These are phyloP conservation scores for Myiothlypis chrysogaster DNA, from an alignment of 2,797 vertebrate genomes.

Conservation along the genomic window DNA sequence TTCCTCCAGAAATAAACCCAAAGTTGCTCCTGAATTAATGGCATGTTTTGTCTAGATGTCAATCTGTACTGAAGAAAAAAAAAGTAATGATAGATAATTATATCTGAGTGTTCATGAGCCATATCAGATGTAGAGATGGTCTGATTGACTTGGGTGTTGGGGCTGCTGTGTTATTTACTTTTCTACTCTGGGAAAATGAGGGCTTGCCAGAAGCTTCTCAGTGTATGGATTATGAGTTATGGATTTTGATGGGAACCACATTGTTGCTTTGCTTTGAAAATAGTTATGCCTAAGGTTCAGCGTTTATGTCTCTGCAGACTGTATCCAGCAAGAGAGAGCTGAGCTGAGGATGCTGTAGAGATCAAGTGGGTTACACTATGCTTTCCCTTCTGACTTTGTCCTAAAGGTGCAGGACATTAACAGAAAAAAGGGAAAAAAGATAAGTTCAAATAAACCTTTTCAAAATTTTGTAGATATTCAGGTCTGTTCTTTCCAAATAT, in stretches of 20 bases:
- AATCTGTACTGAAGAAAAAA: background rate
- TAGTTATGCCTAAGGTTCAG: background rate
- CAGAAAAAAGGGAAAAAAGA: background rate
- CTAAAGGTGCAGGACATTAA: background rate
- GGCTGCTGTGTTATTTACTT: background rate
- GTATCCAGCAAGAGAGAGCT: background rate
- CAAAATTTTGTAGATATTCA: background rate
- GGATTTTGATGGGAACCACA: background rate
- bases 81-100: constrained; percentile 31
- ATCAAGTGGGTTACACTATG: background rate
- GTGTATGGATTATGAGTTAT: background rate
- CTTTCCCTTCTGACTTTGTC: background rate
- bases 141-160: background rate
- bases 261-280: background rate
- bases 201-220: background rate
- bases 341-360: background rate
- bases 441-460: background rate
- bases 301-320: background rate
- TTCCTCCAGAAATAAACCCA: constrained; percentile 28
- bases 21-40: constrained; percentile 1
- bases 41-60: constrained; percentile 51
- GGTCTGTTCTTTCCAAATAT: background rate
- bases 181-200: background rate
- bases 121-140: background rate
- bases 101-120: background rate